These are phyloP conservation scores for Prosopocoilus inquinatus DNA, from an alignment of 2,888 invertebrate genomes.

Conservation along the genomic window DNA sequence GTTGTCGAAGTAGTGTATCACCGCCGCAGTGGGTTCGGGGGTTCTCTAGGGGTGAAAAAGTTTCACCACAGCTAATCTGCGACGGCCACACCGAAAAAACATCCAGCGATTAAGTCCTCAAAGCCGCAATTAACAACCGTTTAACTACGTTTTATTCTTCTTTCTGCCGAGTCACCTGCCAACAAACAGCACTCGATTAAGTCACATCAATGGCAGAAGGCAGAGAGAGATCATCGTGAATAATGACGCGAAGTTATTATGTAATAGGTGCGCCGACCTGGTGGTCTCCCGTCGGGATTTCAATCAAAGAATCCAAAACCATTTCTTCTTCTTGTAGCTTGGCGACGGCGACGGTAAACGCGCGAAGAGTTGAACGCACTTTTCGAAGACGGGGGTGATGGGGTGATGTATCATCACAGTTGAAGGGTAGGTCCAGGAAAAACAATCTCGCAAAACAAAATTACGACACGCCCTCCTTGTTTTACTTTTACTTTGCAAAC, in stretches of 20 bases:
- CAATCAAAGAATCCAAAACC: slow-evolving; percentile 9
- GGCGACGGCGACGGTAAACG: background rate
- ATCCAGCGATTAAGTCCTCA: slow-evolving; percentile 30
- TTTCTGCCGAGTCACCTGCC: slow-evolving; percentile 33
- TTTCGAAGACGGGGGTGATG: slow-evolving; percentile 5
- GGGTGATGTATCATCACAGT: slow-evolving; percentile 27
- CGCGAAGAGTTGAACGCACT: too few species aligned
- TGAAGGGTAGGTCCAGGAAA: slow-evolving; percentile 21
- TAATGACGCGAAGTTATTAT: slow-evolving; percentile 30
- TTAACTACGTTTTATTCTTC: slow-evolving; percentile 32
- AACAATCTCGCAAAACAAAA: slow-evolving; percentile 24
- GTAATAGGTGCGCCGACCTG: slow-evolving; percentile 15
- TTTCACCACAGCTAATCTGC: slow-evolving; percentile 12
- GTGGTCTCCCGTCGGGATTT: slow-evolving; percentile 16
- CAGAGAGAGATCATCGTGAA: slow-evolving; percentile 31
- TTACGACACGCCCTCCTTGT: slow-evolving; percentile 25
- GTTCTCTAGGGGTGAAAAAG: too few species aligned
- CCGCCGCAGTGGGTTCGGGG: too few species aligned
- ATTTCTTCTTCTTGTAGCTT: slow-evolving; percentile 1
- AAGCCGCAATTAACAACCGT: slow-evolving; percentile 34
- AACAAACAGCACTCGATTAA: slow-evolving; percentile 35
- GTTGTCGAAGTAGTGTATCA: too few species aligned
- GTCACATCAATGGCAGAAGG: slow-evolving; percentile 29
- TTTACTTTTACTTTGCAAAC: too few species aligned
- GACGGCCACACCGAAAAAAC: slow-evolving; percentile 16